Base-by-base conservation (phyloP, 92 coral and sea anemone species). In the Siderastrea siderea region DNA sequence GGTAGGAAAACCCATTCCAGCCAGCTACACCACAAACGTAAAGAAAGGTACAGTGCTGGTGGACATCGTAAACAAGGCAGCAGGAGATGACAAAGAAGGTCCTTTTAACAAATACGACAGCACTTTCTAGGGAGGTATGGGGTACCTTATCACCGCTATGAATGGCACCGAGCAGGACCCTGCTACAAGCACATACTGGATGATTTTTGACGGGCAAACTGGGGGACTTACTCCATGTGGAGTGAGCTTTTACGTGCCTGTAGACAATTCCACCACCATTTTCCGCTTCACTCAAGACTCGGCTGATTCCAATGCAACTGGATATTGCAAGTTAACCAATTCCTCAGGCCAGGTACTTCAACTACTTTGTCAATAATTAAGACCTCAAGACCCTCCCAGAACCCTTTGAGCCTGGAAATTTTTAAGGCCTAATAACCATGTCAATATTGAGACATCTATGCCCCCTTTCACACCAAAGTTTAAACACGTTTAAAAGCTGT, bases 21-120 rank as follows among this genome's bases (percentile, higher is more conserved):
- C 65, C 19, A 51, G 58, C 60, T 85, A 52, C 44, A 14, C 47
- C 45, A 85, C 89, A 64, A 85, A 65, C 10, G 89, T 85, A 3
- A 64, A 11, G 55, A 54, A 67, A 26, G 89, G 89, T 1, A 85
- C 89, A 0, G 68, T 75, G 47, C 26, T 85, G 50, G 55, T 44
- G 4, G 77, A 76, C 49, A 77, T 85, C 64, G 75, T 85, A 46
- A 76, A 85, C 82, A 75, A 75, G 66, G 89, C 84, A 6, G 89
- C 89, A 6, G 76, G 17, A 3, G 83, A 47, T 7, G 43, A 77
- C 47, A 77, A 16, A n/a, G 6, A 53, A 77, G 77, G 89, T 5
- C 61, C 89, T 11, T 85, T 75, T 55, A 77, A 77, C 83, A 66
- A 65, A 76, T 85, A 85, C 84, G 67, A 75, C 6, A 85, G 53